Evolutionary conservation across 1,140 invertebrate genomes (phyloP), one percentile per base, ranked within the genome.

Genomic region (Paracyclopina nana): DNA sequence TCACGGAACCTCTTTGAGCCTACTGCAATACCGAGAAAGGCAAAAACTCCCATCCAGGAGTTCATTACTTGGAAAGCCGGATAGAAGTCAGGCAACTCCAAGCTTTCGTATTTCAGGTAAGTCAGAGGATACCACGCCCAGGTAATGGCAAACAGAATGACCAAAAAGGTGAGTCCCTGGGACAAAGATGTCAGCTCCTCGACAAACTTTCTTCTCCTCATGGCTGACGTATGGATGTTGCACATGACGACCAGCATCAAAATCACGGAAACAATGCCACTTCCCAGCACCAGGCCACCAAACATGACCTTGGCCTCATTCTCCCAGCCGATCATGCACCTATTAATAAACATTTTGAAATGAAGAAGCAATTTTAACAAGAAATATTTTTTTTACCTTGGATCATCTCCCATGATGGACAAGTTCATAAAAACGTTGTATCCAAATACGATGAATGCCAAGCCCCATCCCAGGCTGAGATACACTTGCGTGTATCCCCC

Each of bases 51-150:
- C 42, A 52, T 44, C 12, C 16, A 38, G 1, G 50, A 3, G 27
- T 44, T 45, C 16, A 42, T 25, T 14, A 52, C 34, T 22, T 44
- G 22, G 41, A 52, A 52, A n/a, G 34, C 50, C 16, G 50, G 31
- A 52, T 52, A 52, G 31, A 52, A 52, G 27, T 52, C 41, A 11
- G 38, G 31, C 12, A 44, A 20, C 27, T 52, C 43, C 2, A 12
- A 11, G 12, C 20, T 20, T 9, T 20, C 20, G 18, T n/a, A 40
- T 12, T 18, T 22, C 12, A 52, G 25, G 38, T 22, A 52, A 9
- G 50, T 25, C 25, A 48, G n/a, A n/a, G 45, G 45, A 12, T 16
- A 26, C 45, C 45, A 48, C 2, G n/a, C 12, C 45, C 45, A 48
- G 16, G 45, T 48, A 9, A 48, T n/a, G 2, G 4, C 29, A 48